Evolutionary conservation across 1,140 invertebrate genomes (phyloP), one percentile per base, ranked within the genome.

Genomic region (Ridgeia piscesae): DNA sequence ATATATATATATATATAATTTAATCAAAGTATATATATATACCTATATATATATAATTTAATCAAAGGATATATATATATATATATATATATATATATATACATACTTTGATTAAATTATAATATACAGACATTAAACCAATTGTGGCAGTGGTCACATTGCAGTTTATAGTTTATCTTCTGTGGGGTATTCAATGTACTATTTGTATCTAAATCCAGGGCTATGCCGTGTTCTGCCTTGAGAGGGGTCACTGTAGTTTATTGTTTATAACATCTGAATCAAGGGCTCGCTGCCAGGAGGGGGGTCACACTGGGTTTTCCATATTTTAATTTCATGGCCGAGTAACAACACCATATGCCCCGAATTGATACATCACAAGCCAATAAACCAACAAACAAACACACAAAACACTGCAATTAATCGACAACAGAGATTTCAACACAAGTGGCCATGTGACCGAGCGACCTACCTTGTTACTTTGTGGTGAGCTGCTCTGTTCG

Each of bases 401-500:
- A 77, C 58, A 77, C 58, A 31, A 21, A 77, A 77, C 11, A 77
- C 58, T 21, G 58, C 17, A 77, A 14, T 27, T 21, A 31, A 77
- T 4, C 17, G 14, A 77, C 2, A 21, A 21, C 58, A 8, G 11
- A 77, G 58, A 77, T 77, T 21, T 77, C 14, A 21, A 42, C 11
- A 42, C 42, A 77, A 77, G 27, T 21, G 48, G 48, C 48, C 8
- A 11, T 8, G 21, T 21, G 27, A 77, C 58, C 14, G 89, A 90
- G 34, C 89, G 4, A 21, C 89, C 33, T 90, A 90, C 89, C 89
- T 90, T 90, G 31, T 90, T 90, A 21, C 58, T 77, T 31, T 77
- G 58, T 27, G 58, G 58, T 27, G 58, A 77, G 58, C 58, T 77
- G 58, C 58, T 77, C 17, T 34, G 89, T 90, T 93, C 89, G 93